These are phyloP conservation scores for Agrypnia vestita DNA, from an alignment of 1,140 invertebrate species.

Conservation along the genomic window DNA sequence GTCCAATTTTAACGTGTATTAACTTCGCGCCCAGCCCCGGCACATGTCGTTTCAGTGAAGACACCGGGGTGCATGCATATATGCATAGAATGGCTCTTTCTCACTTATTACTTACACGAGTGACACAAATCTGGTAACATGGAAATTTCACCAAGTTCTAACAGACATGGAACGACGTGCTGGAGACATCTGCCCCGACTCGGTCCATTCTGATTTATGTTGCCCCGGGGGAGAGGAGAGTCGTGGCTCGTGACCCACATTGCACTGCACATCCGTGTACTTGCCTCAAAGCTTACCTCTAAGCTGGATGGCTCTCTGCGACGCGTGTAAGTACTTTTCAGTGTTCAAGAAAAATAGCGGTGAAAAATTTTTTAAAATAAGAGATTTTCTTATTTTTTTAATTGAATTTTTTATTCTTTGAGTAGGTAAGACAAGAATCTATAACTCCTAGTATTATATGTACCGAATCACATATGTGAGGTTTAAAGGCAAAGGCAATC, in stretches of 20 bases:
- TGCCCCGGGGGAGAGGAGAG: not conserved
- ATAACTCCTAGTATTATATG: too few relatives aligned
- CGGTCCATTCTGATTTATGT: conserved; percentile 18
- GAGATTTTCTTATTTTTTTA: too few relatives aligned
- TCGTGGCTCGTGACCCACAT: not conserved
- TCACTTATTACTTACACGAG: not conserved
- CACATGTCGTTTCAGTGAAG: not conserved
- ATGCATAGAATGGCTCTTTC: not conserved
- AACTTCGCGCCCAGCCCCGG: not conserved
- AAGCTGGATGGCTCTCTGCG: too few relatives aligned
- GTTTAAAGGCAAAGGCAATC: too few relatives aligned
- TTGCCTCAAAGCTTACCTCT: not conserved
- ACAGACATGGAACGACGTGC: conserved; percentile 9
- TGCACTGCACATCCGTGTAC: not conserved
- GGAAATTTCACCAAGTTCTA: conserved; percentile 11
- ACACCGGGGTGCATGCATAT: too few relatives aligned
- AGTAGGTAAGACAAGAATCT: too few relatives aligned
- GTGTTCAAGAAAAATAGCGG: too few relatives aligned
- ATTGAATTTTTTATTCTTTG: too few relatives aligned
- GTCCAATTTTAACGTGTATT: too few relatives aligned
- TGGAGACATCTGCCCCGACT: not conserved
- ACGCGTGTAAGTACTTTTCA: too few relatives aligned
- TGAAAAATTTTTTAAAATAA: too few relatives aligned
- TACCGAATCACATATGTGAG: too few relatives aligned
- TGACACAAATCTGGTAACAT: conserved; percentile 23